Base-by-base conservation (phyloP, 2,888 invertebrate species). In the Limnephilus marmoratus region DNA sequence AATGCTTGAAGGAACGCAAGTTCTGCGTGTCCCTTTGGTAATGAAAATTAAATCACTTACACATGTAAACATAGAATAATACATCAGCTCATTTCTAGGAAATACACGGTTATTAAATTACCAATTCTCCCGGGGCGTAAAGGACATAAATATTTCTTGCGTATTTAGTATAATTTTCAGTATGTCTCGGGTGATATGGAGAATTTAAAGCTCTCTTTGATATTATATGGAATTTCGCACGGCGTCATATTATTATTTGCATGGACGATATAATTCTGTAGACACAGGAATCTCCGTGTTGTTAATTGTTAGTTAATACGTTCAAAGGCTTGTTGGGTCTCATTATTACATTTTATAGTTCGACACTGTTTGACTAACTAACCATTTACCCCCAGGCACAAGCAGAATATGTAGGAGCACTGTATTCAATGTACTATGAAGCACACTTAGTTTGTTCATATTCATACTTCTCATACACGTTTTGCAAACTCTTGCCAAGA, bases 51-150 rank as follows among this genome's bases (percentile, higher is more conserved):
- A 68, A 68, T 68, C 13, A 82, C 31, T 82, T 82, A 82, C 82
- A 31, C 82, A 82, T 82, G 82, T 82, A 82, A 82, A 82, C 82
- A 82, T 34, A 34, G 82, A 31, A 82, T 82, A 68, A 68, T 68
- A 82, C 34, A 31, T 82, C 82, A 82, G 82, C 18, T 82, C 31
- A 18, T 34, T 82, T 82, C 82, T 34, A 82, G 82, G 82, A 82
- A 82, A 34, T 82, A 82, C 34, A 82, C 31, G 18, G 82, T 15
- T 82, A 82, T 82, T 82, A 82, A 82, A 82, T 82, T 82, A 82
- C 13, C 82, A 34, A 68, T 82, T 82, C 31, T 82, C 31, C 31
- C 4, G 34, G 29, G 34, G 34, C 82, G 82, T 34, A 82, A 34
- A 31, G 82, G 31, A 82, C 82, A 82, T 82, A 82, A 31, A 82